Percentiles rank a stretch among this genome's conserved stretches.
These are phyloP conservation scores for Jacana jacana DNA, from an alignment of 2,113 vertebrate species.

Conservation along the genomic window DNA sequence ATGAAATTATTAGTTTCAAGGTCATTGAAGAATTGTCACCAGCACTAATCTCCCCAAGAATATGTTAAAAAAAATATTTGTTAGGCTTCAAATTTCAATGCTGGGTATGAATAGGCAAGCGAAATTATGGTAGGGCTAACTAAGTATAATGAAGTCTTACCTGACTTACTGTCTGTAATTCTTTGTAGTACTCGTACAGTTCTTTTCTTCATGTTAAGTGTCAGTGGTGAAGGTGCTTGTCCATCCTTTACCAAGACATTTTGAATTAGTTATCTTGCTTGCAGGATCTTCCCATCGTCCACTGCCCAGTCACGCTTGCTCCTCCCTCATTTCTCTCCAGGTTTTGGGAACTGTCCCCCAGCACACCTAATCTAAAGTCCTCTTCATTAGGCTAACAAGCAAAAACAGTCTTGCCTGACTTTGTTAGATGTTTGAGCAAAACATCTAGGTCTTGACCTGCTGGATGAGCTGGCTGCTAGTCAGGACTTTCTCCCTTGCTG, in stretches of 20 bases:
- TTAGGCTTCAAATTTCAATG: background rate
- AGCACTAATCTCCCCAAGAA: background rate
- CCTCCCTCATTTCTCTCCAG: background rate
- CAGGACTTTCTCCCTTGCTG: rapidly evolving
- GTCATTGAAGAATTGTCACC: background rate
- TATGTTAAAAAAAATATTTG: background rate
- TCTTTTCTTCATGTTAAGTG: background rate
- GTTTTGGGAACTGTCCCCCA: background rate
- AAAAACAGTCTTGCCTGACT: background rate
- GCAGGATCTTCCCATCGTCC: background rate
- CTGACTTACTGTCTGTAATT: background rate
- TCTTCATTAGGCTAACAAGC: background rate
- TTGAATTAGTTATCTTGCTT: background rate
- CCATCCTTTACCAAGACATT: background rate
- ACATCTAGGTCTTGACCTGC: background rate
- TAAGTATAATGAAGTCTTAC: background rate
- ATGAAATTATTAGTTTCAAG: background rate
- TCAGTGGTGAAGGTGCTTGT: background rate
- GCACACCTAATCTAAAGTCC: background rate
- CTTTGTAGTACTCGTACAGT: background rate
- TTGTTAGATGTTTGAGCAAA: background rate
- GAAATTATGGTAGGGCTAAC: background rate
- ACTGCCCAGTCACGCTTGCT: background rate
- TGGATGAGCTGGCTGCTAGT: background rate
- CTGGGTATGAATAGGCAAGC: background rate